A percentile compares a stretch with the other conserved stretches of the same genome.
Conservation (phyloP, 1,140 invertebrate genomes). For the Leptestheria dahalacensis region DNA sequence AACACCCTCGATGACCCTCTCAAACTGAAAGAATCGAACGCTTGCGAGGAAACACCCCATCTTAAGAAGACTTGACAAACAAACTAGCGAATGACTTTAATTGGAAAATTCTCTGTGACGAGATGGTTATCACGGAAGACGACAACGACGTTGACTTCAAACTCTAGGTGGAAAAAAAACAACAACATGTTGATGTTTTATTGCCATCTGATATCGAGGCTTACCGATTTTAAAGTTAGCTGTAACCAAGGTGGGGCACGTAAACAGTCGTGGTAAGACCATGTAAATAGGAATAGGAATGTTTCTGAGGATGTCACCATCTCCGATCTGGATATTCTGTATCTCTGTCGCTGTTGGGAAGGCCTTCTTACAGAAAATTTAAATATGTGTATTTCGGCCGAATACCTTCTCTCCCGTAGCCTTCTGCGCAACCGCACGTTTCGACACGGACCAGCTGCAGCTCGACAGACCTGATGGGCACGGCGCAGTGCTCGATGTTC, state of each 20-base stretch:
- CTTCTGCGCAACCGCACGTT: slow-evolving; percentile 88
- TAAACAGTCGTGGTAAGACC: slow-evolving; percentile 89
- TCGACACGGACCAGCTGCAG: slow-evolving; percentile 87
- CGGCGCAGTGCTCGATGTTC: slow-evolving; percentile 53
- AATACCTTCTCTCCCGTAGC: slow-evolving; percentile 78
- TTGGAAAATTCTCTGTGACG: slow-evolving; percentile 91
- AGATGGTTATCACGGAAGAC: slow-evolving; percentile 86
- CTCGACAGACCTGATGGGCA: slow-evolving; percentile 81
- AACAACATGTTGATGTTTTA: neutral
- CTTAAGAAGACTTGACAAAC: too few relatives aligned
- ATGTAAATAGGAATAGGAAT: slow-evolving; percentile 82
- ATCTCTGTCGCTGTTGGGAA: slow-evolving; percentile 73
- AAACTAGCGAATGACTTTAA: slow-evolving; percentile 47
- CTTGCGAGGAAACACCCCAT: too few relatives aligned
- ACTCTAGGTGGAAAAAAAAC: slow-evolving; percentile 54
- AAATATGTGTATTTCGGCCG: slow-evolving; percentile 15
- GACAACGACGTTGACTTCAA: slow-evolving; percentile 86
- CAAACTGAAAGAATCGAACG: too few relatives aligned
- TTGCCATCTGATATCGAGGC: slow-evolving; percentile 17
- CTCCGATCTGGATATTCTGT: slow-evolving; percentile 92
- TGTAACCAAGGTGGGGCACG: slow-evolving; percentile 78
- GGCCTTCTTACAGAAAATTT: neutral
- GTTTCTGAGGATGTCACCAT: slow-evolving; percentile 69
- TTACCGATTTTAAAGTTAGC: slow-evolving; percentile 92
- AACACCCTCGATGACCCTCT: too few relatives aligned